Percentiles rank a stretch among this genome's conserved stretches.
Conservation (phyloP, 1,140 invertebrate species). For the Ganaspis sp. region DNA sequence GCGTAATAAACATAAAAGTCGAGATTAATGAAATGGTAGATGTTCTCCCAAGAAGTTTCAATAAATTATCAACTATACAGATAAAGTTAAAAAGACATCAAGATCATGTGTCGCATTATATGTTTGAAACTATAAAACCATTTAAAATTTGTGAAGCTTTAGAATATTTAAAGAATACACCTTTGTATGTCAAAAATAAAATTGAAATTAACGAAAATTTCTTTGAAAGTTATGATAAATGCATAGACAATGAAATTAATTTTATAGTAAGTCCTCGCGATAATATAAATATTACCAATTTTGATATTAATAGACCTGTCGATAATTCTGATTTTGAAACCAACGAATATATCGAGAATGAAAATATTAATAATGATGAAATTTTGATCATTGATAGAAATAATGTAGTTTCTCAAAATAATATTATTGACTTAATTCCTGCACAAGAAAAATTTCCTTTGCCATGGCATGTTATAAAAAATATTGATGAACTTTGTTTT, state of each 20-base stretch:
- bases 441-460: not conserved
- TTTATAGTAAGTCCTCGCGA: not conserved
- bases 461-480: not conserved
- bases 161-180: conserved; percentile 43
- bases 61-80: conserved; percentile 47
- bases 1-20: no score
- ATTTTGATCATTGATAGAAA: conserved; percentile 30
- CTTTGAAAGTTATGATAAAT: conserved; percentile 30
- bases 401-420: not conserved
- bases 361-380: conserved; percentile 18
- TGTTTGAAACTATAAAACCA: conserved; percentile 43
- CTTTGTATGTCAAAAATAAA: conserved; percentile 42
- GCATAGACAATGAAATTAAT: not conserved
- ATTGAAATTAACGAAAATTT: conserved; percentile 39
- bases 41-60: no score
- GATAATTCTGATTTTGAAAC: no score
- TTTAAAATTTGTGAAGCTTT: conserved; percentile 41
- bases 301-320: not conserved
- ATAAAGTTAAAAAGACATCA: conserved; percentile 47
- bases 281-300: not conserved
- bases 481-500: not conserved
- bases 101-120: conserved; percentile 43
- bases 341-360: no score
- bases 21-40: no score
- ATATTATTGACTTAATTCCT: not conserved